Base-by-base conservation (phyloP, 2,113 vertebrate genomes). In the Pleuronectes platessa region DNA sequence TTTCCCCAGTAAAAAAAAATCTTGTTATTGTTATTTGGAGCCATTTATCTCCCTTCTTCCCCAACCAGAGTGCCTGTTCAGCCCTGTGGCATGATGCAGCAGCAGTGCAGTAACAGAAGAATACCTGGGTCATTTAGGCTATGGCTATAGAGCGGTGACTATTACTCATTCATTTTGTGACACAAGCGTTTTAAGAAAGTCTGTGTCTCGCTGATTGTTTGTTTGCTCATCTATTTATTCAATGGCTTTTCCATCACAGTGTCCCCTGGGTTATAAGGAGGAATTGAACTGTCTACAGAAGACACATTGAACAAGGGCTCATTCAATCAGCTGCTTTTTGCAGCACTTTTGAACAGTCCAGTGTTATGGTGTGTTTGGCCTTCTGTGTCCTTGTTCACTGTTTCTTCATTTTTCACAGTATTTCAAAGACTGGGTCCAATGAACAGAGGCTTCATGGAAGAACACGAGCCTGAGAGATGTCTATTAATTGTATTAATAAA, bases 31-130 rank as follows among this genome's bases (percentile, higher is more conserved):
- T 2, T 60, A 67, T 83, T 62, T 60, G 12, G 20, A 82, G 35
- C 55, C 51, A 83, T 84, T 78, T 37, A 54, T 89, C 71, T 74
- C 54, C n/a, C 20, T 35, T 84, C 54, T 61, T 2, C 12, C 51
- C 62, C 40, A 23, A 68, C 27, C 51, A 24, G 20, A 74, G 21
- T 31, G n/a, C 13, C 26, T 20, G 60, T 68, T 54, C n/a, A 24
- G 73, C 54, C 71, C 54, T 26, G 55, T 17, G 47, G 65, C 51
- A 31, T 21, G 37, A 78, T 18, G 56, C 51, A 51, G 67, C 68
- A 71, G 27, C 64, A 17, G 14, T 11, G 17, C 63, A n/a, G 63
- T 23, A 15, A 9, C 37, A 65, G 63, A 64, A 59, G 12, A 35
- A 73, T 8, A 12, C 58, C 37, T n/a, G 4, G 40, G 14, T 42